Conservation (phyloP, 2,113 vertebrate genomes). For the Raja brachyura region DNA sequence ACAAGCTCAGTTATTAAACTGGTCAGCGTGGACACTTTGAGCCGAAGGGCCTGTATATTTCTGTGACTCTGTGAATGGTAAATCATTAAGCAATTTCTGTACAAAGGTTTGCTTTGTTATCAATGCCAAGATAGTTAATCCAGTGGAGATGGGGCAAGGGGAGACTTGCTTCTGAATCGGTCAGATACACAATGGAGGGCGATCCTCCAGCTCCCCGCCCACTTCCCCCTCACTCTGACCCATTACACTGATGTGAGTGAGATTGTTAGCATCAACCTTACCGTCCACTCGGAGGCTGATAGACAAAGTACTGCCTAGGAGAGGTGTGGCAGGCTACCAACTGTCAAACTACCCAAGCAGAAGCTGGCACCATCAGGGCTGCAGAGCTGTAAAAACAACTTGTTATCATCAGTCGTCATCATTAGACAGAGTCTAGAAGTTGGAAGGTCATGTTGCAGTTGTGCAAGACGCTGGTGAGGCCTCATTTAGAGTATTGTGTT, state of each 20-base stretch:
- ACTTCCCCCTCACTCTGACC: too few species aligned
- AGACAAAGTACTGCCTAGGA: neutral
- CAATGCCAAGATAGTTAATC: neutral
- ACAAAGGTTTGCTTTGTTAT: neutral
- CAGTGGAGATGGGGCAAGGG: neutral
- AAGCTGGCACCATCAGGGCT: neutral
- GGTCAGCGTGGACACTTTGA: too few species aligned
- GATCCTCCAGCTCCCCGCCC: too few species aligned
- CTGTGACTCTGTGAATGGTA: neutral
- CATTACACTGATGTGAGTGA: too few species aligned
- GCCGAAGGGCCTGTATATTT: neutral
- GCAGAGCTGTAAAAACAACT: neutral
- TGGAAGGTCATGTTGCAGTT: too few species aligned
- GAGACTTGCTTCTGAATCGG: too few species aligned
- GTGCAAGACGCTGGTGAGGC: too few species aligned
- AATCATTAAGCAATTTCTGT: neutral
- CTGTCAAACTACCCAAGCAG: neutral
- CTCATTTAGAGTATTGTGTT: too few species aligned
- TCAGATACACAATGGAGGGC: too few species aligned
- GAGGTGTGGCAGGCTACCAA: neutral
- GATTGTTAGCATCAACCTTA: neutral
- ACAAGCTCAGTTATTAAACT: too few species aligned
- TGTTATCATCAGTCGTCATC: too few species aligned
- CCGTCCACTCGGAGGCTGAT: neutral
- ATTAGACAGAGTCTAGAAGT: too few species aligned